Evolutionary conservation across 2,797 vertebrate species (phyloP), one percentile per base, ranked within the genome.

Genomic region (Phylloscopus collybita): DNA sequence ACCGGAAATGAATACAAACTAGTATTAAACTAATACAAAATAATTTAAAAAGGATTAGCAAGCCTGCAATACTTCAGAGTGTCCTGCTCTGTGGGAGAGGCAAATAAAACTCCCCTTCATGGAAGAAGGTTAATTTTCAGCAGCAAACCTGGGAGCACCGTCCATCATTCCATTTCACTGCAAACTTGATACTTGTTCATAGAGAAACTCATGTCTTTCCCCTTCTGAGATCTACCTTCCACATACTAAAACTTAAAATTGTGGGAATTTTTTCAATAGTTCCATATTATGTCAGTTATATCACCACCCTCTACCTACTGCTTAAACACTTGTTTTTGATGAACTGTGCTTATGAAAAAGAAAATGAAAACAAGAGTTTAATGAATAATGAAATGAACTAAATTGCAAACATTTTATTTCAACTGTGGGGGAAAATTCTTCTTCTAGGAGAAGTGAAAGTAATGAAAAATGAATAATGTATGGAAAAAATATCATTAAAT

Each of bases 391-490:
- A 91, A 89, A 56, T 4, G 1, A 83, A 86, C 15, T 51, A 50
- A 88, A 88, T 74, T 74, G 44, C 11, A 66, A 75, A 94, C 90
- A 75, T 83, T 92, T 93, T 69, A 72, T 93, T 92, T 83, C 84
- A 95, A 88, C 20, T 89, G 90, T 62, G 16, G 4, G 30, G 65
- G 26, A 8, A 89, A 83, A 25, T 12, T 74, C 64, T 80, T 44
- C 44, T 57, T 61, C 54, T 69, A 6, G 34, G 53, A 91, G 16
- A 42, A 32, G 19, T 75, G 80, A 60, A 93, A 83, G 30, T 87
- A 91, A 92, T 86, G 80, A 91, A 96, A 91, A 87, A 73, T 94
- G 9, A 94, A 92, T 94, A 75, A 93, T 86, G 26, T 42, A 94
- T 94, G 30, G 8, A 2, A 44, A 78, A 95, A 94, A 75, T n/a